These are phyloP conservation scores for Scolopax mira DNA, from an alignment of 2,113 vertebrate species.

Conservation along the genomic window DNA sequence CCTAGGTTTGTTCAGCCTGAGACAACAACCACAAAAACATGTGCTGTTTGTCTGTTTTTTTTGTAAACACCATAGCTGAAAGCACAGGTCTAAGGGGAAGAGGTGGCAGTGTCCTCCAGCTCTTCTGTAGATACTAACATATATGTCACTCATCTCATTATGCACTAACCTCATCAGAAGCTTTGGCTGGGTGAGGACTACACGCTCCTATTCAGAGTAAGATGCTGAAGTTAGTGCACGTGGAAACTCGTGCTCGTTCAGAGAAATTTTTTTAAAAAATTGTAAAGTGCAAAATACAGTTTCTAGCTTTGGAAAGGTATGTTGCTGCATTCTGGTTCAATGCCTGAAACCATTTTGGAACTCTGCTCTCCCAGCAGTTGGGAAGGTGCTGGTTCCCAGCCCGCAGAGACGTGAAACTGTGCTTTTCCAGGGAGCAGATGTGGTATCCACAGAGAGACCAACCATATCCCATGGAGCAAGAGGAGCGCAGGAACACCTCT, in stretches of 20 bases:
- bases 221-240: background rate
- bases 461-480: background rate
- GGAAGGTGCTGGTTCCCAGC: background rate
- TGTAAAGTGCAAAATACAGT: background rate
- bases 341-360: background rate
- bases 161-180: background rate
- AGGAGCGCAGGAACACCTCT: background rate
- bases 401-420: rapidly evolving
- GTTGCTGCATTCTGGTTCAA: background rate
- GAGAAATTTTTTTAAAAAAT: background rate
- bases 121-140: background rate
- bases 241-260: background rate
- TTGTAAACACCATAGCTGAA: background rate
- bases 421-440: background rate
- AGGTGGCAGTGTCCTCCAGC: background rate
- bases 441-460: background rate
- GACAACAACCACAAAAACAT: background rate
- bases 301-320: background rate
- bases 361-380: background rate
- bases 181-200: background rate
- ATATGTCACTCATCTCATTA: background rate
- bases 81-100: background rate
- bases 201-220: background rate
- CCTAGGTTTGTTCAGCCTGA: background rate
- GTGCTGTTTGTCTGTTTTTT: background rate